Evolutionary conservation across 2,113 vertebrate genomes (phyloP), one percentile per base, ranked within the genome.

Genomic region (Labeo rohita): DNA sequence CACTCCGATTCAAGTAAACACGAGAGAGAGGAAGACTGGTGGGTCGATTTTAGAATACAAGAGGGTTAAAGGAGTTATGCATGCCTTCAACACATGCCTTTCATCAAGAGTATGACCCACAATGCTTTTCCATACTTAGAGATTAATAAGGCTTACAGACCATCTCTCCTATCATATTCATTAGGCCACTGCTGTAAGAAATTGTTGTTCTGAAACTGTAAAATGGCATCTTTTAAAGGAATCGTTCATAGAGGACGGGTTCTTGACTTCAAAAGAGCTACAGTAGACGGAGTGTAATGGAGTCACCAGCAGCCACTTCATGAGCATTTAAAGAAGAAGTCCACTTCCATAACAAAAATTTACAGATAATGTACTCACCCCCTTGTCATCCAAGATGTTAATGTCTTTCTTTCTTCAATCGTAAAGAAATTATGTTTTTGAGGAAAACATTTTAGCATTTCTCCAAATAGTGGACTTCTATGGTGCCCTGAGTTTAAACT

Each of bases 71-170:
- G 79, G 90, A 89, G 85, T 89, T 65, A 65, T 88, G 92, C 91
- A 84, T 92, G 89, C 91, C 90, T 89, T 90, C 92, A 92, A 91
- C 91, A 93, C 92, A 90, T 92, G 90, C 85, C 87, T 90, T 88
- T 82, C 87, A 90, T 83, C 74, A 84, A 88, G 12, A 89, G 50
- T 89, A 56, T 65, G 65, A 89, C 2, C 47, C 47, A 23, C 39
- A 61, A 8, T 45, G 49, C 34, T 36, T 13, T 34, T 59, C 16
- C 4, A 13, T 9, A 28, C 34, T 63, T n/a, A 49, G 8, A 63
- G 34, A 10, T 63, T 13, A 23, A 63, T 7, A 21, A 8, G 15
- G 36, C 56, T 80, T 23, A 7, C 36, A 15, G 77, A 45, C 52
- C 39, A 5, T 80, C 74, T 4, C 23, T 9, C 7, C 6, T n/a